These are phyloP conservation scores for Uloborus diversus DNA, from an alignment of 1,140 invertebrate species.

Conservation along the genomic window DNA sequence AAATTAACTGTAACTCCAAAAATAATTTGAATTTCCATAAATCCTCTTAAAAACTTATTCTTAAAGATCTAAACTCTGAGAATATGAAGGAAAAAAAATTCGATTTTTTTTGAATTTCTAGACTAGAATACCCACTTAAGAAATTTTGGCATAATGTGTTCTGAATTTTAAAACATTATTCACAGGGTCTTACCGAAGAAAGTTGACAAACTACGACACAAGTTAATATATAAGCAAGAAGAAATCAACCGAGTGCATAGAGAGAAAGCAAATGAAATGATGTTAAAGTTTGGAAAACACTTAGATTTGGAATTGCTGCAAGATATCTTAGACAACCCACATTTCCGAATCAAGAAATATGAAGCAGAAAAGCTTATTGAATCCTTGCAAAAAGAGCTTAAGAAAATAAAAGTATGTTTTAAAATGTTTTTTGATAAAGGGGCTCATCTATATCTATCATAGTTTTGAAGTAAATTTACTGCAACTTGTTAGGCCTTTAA, in stretches of 20 bases:
- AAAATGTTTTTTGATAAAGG: not conserved
- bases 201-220: not conserved
- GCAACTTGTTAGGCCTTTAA: too few species aligned
- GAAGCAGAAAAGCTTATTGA: not conserved
- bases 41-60: too few species aligned
- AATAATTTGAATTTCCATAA: too few species aligned
- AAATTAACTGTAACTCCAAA: too few species aligned
- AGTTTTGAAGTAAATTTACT: not conserved
- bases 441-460: not conserved
- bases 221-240: not conserved
- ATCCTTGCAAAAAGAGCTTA: not conserved
- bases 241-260: not conserved
- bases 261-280: not conserved
- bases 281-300: not conserved
- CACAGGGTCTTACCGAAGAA: not conserved
- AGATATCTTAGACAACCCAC: constrained; percentile 22
- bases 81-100: too few species aligned
- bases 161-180: not conserved
- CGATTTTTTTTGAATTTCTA: too few species aligned
- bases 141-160: not conserved
- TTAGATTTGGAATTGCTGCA: constrained; percentile 14
- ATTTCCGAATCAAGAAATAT: constrained; percentile 4
- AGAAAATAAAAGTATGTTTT: constrained; percentile 11
- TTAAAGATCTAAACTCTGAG: too few species aligned
- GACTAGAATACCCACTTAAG: not conserved